Evolutionary conservation across 2,113 vertebrate species (phyloP).

Genomic region (Mastomys coucha): DNA sequence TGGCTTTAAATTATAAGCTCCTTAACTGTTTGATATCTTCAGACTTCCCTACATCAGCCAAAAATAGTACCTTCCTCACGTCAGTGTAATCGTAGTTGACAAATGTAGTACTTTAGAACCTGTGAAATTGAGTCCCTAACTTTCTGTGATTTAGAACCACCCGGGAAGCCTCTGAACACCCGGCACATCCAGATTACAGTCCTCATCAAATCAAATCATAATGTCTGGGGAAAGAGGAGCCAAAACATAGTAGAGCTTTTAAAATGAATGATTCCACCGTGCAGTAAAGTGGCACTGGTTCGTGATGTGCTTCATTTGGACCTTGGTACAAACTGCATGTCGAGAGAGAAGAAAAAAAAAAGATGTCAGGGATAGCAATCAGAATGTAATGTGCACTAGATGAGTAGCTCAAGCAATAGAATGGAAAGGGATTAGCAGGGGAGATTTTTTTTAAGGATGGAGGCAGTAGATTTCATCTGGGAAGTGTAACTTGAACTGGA

Average conservation of each 20-base stretch:
- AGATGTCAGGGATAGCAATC: neutral
- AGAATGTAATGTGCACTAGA: neutral
- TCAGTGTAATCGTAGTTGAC: neutral
- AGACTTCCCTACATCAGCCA: neutral
- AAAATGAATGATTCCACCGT: neutral
- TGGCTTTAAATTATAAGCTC: neutral
- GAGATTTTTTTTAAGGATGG: neutral
- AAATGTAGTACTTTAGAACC: neutral
- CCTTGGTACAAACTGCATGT: neutral
- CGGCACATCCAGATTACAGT: neutral
- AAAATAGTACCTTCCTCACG: neutral
- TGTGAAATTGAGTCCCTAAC: neutral
- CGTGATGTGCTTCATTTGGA: neutral
- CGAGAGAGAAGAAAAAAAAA: neutral
- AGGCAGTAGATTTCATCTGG: constrained; percentile 41
- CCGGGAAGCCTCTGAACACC: constrained; percentile 6
- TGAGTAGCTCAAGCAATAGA: neutral
- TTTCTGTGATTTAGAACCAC: neutral
- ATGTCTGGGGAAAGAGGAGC: neutral
- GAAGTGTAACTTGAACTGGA: constrained; percentile 7
- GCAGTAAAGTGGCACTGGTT: neutral
- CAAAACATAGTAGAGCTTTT: neutral
- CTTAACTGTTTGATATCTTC: neutral
- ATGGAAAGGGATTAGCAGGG: neutral
- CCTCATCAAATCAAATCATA: neutral